Evolutionary conservation across 1,140 invertebrate species (phyloP), one percentile per base, ranked within the genome.

Genomic region (Anthonomus grandis): DNA sequence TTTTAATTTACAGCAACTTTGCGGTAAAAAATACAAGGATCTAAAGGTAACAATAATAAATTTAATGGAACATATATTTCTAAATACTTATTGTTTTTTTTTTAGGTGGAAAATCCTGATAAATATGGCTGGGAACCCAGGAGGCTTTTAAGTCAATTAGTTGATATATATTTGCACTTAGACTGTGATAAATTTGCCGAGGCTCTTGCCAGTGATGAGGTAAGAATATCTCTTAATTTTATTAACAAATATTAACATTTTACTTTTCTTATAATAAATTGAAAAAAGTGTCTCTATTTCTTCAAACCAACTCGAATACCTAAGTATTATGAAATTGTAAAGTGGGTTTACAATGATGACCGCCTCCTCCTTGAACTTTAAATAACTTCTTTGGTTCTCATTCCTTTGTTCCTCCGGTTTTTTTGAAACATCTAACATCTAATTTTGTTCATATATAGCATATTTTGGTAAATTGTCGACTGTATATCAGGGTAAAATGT

Each of bases 101-200:
- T 55, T 49, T 57, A 57, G 54, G 56, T 58, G 38, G 56, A 58
- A 24, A 90, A 91, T 64, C 91, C 93, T 2, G 89, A 93, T 53
- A 95, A 95, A 70, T 98, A 97, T 72, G 91, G 92, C 1, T 99
- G 95, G 95, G 93, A 97, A 69, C 96, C 96, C 4, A 82, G 92
- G 60, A 83, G 86, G 54, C 76, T 98, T 39, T 79, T 98, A 25
- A 87, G 90, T 66, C 90, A 96, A 74, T 81, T 99, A 39, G 92
- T 95, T 39, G 90, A 95, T 72, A 97, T 99, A 71, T 98, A 98
- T 79, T 79, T 98, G 51, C 94, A 98, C 78, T 82, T 99, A 59
- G 91, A 96, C 79, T 92, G 89, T 76, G 86, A 91, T 73, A 82
- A 84, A 71, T 96, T 97, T 79, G 91, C 91, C 65, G 82, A 89